Evolutionary conservation across 1,140 invertebrate genomes (phyloP).

Genomic region (Dreissena rostriformis): DNA sequence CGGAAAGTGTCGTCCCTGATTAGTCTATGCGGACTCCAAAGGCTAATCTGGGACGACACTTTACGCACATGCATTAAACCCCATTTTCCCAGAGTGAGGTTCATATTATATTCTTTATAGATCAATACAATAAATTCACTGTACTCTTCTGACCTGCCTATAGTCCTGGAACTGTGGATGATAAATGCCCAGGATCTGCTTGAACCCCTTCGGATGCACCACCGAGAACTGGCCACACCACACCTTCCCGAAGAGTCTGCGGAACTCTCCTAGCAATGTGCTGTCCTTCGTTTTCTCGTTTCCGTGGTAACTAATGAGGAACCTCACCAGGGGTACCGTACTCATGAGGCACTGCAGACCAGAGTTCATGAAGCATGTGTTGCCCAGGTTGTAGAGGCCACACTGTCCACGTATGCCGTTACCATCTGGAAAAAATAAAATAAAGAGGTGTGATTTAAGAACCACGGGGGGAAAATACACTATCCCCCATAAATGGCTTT

Average conservation of each 20-base stretch:
- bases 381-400: slow-evolving; percentile 87
- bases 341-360: slow-evolving; percentile 85
- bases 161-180: slow-evolving; percentile 86
- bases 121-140: slow-evolving; percentile 3
- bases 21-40: too few relatives aligned
- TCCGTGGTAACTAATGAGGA: slow-evolving; percentile 81
- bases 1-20: too few relatives aligned
- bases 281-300: slow-evolving; percentile 53
- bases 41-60: too few relatives aligned
- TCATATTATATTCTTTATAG: not conserved
- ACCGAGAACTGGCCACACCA: slow-evolving; percentile 86
- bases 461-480: too few relatives aligned
- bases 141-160: slow-evolving; percentile 71
- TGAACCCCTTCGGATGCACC: slow-evolving; percentile 85
- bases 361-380: slow-evolving; percentile 89
- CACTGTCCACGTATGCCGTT: slow-evolving; percentile 84
- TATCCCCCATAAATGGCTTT: too few relatives aligned
- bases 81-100: too few relatives aligned
- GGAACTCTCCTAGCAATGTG: slow-evolving; percentile 82
- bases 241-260: slow-evolving; percentile 84
- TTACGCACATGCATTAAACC: too few relatives aligned
- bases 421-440: slow-evolving; percentile 66
- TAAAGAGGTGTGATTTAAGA: too few relatives aligned
- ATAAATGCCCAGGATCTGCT: slow-evolving; percentile 84
- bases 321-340: slow-evolving; percentile 82